phyloP scores from a whole-genome alignment of 2,113 vertebrate genomes.

The Sitta europaea region DNA sequence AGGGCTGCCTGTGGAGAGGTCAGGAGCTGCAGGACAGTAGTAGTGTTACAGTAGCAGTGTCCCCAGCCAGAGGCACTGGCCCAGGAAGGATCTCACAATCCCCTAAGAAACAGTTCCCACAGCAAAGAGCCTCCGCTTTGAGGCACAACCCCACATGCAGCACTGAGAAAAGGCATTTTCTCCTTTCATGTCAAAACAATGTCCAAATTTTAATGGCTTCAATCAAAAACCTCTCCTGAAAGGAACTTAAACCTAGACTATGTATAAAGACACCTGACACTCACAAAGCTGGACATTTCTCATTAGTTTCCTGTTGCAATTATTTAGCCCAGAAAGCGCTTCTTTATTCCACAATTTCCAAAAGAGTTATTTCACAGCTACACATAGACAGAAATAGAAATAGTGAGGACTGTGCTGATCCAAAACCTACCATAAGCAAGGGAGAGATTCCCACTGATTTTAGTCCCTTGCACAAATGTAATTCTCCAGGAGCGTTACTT shows the following conservation, averaged over 20 bases:
- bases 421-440: background rate
- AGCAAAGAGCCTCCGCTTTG: background rate
- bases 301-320: background rate
- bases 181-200: background rate
- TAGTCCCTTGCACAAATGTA: background rate
- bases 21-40: background rate
- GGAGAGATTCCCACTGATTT: background rate
- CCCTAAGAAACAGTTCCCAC: fast-evolving
- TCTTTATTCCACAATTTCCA: background rate
- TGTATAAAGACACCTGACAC: background rate
- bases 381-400: background rate
- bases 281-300: background rate
- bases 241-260: background rate
- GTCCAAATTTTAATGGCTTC: background rate
- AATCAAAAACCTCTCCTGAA: background rate
- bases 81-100: background rate
- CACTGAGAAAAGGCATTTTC: background rate
- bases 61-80: background rate
- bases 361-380: background rate
- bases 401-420: background rate
- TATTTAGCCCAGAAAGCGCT: fast-evolving
- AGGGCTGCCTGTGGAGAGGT: background rate
- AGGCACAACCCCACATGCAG: fast-evolving
- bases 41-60: background rate
- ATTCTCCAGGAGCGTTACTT: background rate